A percentile compares a stretch with the other conserved stretches of the same genome.
Evolutionary conservation across 2,797 vertebrate genomes (phyloP).

Genomic region (Bufotes viridis): DNA sequence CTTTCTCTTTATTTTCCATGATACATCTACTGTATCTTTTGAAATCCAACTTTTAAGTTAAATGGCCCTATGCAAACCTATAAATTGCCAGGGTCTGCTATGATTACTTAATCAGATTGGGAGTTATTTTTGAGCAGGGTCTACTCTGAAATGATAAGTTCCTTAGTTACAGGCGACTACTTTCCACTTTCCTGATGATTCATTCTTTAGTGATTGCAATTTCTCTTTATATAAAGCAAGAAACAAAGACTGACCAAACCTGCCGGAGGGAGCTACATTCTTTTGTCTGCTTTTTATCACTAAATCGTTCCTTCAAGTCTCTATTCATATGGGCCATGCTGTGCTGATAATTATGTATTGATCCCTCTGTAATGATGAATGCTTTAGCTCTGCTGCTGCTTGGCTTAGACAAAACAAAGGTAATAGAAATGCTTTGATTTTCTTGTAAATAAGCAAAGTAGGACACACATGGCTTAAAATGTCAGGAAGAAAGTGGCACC

Average conservation of each 20-base stretch:
- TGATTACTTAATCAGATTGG: conserved; percentile 8
- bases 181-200: conserved; percentile 21
- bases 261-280: not conserved
- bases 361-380: conserved; percentile 68
- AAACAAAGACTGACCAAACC: not conserved
- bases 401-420: conserved; percentile 56
- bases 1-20: not conserved
- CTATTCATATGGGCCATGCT: not conserved
- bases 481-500: not conserved
- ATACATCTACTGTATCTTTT: not conserved
- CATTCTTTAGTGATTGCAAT: conserved; percentile 66
- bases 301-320: conserved; percentile 1
- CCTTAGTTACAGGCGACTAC: not conserved
- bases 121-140: not conserved
- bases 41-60: not conserved
- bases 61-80: not conserved
- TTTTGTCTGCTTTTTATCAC: conserved; percentile 32
- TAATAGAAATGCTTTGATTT: conserved; percentile 60
- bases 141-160: not conserved
- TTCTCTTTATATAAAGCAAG: conserved; percentile 62
- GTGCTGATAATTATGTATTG: conserved; percentile 71
- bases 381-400: conserved; percentile 60
- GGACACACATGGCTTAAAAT: conserved; percentile 2
- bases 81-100: not conserved
- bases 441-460: not conserved